Conservation (phyloP, 2,113 vertebrate species). For the Microtus pennsylvanicus region DNA sequence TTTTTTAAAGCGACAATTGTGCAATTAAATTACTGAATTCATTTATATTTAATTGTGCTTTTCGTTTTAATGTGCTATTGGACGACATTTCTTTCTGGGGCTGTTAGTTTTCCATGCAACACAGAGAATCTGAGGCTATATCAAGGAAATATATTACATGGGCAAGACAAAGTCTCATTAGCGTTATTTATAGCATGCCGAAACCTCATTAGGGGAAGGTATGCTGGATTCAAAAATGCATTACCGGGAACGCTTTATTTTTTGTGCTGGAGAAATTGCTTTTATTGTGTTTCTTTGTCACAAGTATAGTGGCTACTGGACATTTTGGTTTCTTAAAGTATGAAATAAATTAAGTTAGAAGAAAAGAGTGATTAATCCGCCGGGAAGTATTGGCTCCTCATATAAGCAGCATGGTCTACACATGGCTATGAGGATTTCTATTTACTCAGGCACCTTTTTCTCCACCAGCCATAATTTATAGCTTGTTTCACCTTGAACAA, state of each 20-base stretch:
- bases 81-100: conserved; percentile 86
- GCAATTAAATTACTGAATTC: conserved; percentile 90
- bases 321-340: conserved; percentile 85
- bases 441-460: conserved; percentile 82
- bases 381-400: conserved; percentile 80
- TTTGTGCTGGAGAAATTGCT: conserved; percentile 86
- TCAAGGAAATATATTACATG: conserved; percentile 91
- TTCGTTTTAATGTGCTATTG: conserved; percentile 87
- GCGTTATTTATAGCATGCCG: conserved; percentile 91
- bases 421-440: conserved; percentile 82
- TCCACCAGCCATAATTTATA: conserved; percentile 84
- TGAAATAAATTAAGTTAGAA: conserved; percentile 88
- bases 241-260: conserved; percentile 86
- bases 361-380: conserved; percentile 88
- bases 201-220: conserved; percentile 92
- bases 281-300: conserved; percentile 91
- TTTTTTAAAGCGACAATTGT: conserved; percentile 85
- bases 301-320: conserved; percentile 85
- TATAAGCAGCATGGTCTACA: conserved; percentile 75
- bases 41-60: conserved; percentile 92
- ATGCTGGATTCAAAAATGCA: conserved; percentile 89
- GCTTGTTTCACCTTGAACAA: conserved; percentile 84
- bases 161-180: conserved; percentile 91
- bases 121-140: conserved; percentile 89
- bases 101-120: conserved; percentile 88